Evolutionary conservation across 2,113 vertebrate species (phyloP).

Genomic region (Pan troglodytes): NHGRI_mPanTro3-v2.1_pri NC_072398.2:40612001-40612500

Average conservation of each 20-base stretch:
- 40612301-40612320: not conserved
- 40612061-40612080: constrained; percentile 4
- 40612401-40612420: not conserved
- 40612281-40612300: not conserved
- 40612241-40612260: not conserved
- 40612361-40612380: not conserved
- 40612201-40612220: not conserved
- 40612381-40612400: not conserved
- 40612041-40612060: not conserved
- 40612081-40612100: not conserved
- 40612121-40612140: not conserved
- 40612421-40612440: not conserved
- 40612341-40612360: not conserved
- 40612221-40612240: not conserved
- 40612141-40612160: not conserved
- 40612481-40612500: not conserved
- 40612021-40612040: not conserved
- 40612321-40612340: not conserved
- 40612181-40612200: not conserved
- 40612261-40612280: not conserved
- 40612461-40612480: not conserved
- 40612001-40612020: not conserved
- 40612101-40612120: not conserved
- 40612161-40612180: not conserved
- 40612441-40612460: not conserved